A percentile compares a stretch with the other conserved stretches of the same genome.
Conservation (phyloP, 2,797 vertebrate genomes). For the Ceryle rudis region DNA sequence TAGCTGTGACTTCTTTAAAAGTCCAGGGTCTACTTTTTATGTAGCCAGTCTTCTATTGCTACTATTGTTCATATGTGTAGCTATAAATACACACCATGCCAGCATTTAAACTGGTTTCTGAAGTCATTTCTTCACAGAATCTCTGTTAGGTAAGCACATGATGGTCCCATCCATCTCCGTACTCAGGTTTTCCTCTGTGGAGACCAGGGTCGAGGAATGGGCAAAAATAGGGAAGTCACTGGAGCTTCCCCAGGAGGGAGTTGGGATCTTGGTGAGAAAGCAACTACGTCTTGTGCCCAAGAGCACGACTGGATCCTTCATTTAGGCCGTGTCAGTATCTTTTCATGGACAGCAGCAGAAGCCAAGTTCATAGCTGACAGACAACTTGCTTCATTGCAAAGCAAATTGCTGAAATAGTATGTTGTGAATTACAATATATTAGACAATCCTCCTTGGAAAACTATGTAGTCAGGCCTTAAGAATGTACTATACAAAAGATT, state of each 20-base stretch:
- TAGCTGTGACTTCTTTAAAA: not conserved
- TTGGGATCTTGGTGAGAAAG: not conserved
- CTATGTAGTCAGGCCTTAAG: not conserved
- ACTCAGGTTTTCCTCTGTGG: not conserved
- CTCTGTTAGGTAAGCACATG: not conserved
- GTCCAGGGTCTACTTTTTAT: not conserved
- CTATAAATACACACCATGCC: not conserved
- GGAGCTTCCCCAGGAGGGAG: not conserved
- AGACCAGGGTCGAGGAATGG: not conserved
- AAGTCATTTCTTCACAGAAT: not conserved
- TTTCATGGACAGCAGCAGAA: not conserved
- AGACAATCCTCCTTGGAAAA: not conserved
- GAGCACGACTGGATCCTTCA: not conserved
- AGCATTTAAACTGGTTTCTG: not conserved
- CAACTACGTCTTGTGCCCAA: not conserved
- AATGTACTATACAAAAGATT: rapidly evolving
- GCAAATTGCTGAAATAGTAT: not conserved
- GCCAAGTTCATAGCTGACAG: not conserved
- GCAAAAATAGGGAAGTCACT: not conserved
- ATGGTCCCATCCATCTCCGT: not conserved
- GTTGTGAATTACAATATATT: not conserved
- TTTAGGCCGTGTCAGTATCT: not conserved
- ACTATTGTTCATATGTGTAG: not conserved
- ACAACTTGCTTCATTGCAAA: not conserved
- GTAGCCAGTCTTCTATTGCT: not conserved